These are phyloP conservation scores for Ephialtes manifestator DNA, from an alignment of 2,888 invertebrate genomes.

Conservation along the genomic window DNA sequence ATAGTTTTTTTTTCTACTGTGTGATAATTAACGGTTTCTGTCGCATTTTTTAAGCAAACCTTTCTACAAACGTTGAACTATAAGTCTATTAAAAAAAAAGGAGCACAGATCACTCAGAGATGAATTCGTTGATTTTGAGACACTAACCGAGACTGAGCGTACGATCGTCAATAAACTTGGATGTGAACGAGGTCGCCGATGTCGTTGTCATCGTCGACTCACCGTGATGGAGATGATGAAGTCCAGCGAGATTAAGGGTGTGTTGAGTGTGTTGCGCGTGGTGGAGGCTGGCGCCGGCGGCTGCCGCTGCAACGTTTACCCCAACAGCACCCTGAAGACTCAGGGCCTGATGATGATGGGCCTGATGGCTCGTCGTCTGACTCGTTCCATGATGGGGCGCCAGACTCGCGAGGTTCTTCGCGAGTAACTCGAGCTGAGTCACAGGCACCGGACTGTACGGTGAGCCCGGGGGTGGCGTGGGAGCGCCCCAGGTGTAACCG, in stretches of 20 bases:
- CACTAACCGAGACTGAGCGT: constrained; percentile 74
- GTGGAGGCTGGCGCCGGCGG: constrained; percentile 79
- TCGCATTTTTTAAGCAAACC: not conserved
- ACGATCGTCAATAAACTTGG: constrained; percentile 74
- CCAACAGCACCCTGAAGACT: constrained; percentile 83
- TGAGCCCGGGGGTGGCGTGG: constrained; percentile 89
- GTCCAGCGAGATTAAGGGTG: constrained; percentile 81
- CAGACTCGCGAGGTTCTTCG: constrained; percentile 84
- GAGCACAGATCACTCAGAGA: constrained; percentile 10
- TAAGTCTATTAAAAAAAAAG: not conserved
- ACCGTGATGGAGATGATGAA: constrained; percentile 84
- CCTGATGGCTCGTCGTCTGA: constrained; percentile 70
- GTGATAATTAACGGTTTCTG: not conserved
- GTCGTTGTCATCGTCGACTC: constrained; percentile 75
- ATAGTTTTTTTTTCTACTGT: not conserved
- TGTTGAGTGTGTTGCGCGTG: constrained; percentile 82
- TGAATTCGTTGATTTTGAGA: constrained; percentile 40
- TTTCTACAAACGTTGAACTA: not conserved
- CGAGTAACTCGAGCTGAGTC: constrained; percentile 89
- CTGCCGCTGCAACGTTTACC: constrained; percentile 77
- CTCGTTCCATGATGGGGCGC: constrained; percentile 76
- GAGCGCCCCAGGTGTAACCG: constrained; percentile 89
- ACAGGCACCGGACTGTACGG: constrained; percentile 90
- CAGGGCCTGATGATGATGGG: constrained; percentile 82
- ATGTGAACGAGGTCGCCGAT: constrained; percentile 74